These are phyloP conservation scores for Todiramphus chloris DNA, from an alignment of 2,113 vertebrate species.

Conservation along the genomic window DNA sequence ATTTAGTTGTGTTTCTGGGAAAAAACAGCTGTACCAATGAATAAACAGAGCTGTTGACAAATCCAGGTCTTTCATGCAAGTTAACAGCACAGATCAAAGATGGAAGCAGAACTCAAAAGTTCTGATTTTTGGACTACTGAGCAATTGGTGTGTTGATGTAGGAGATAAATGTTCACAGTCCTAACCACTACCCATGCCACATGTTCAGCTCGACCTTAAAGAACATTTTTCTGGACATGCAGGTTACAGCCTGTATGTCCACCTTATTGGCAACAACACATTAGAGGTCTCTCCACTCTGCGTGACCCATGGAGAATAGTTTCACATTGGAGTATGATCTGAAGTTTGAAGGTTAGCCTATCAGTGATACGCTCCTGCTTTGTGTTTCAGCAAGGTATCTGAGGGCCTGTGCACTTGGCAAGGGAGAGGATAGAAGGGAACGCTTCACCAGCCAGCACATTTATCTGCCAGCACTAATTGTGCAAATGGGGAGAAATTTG, in stretches of 20 bases:
- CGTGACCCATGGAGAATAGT: background rate
- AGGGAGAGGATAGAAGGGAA: background rate
- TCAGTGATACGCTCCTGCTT: background rate
- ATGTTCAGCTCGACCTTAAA: background rate
- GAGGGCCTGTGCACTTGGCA: background rate
- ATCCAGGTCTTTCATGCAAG: background rate
- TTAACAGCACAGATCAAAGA: background rate
- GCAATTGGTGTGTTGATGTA: background rate
- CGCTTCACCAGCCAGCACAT: slow-evolving; percentile 19
- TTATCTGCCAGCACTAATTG: slow-evolving; percentile 54
- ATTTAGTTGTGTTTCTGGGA: background rate
- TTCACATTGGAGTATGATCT: background rate
- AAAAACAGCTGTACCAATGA: background rate
- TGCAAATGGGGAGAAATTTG: slow-evolving; percentile 53
- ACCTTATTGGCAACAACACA: background rate
- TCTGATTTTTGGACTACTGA: background rate
- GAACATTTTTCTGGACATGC: background rate
- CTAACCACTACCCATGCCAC: background rate
- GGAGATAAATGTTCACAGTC: background rate
- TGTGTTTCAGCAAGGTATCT: background rate
- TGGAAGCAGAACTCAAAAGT: background rate
- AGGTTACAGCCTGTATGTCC: background rate
- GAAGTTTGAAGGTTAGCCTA: background rate
- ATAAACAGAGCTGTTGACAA: background rate
- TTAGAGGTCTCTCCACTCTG: background rate